Evolutionary conservation across 2,888 invertebrate species (phyloP), one percentile per base, ranked within the genome.

Genomic region (Odontocolon sp.): DNA sequence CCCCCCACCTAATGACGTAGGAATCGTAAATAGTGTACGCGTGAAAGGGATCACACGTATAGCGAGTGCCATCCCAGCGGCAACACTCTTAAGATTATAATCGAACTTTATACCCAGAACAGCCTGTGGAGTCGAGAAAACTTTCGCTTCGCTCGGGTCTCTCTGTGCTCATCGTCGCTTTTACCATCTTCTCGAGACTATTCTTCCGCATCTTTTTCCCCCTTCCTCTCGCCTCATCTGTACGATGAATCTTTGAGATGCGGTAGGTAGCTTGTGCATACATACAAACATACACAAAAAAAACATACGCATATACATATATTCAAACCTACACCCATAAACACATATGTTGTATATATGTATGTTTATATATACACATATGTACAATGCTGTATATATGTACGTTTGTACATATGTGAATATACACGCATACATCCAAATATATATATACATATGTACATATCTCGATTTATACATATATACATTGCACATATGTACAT

Each of bases 121-220:
- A n/a, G 31, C 52, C 26, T 33, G 6, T 59, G 56, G 70, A 33
- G 33, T 33, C 26, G 40, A 45, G 52, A 47, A n/a, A 76, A 70
- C 75, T 76, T 75, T 75, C 75, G 75, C 69, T 75, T 75, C 74
- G 68, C 36, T n/a, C 42, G 21, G 11, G 14, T 31, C 52, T 11
- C 31, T 40, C 56, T 42, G 16, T 56, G 47, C 45, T 69, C 69
- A 59, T 69, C 69, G 28, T 40, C 9, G 31, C 23, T 2, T n/a
- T n/a, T n/a, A n/a, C 23, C 52, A 38, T 40, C 21, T 31, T 28
- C 57, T 26, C 38, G 14, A 23, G 23, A 52, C 50, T 56, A 54
- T 52, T 47, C 64, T 72, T 72, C 71, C 67, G 61, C 66, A 50
- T 73, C 66, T 59, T 61, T n/a, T n/a, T n/a, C n/a, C 52, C 40